These are phyloP conservation scores for Nothobranchius furzeri DNA, from an alignment of 2,113 vertebrate species.

Conservation along the genomic window DNA sequence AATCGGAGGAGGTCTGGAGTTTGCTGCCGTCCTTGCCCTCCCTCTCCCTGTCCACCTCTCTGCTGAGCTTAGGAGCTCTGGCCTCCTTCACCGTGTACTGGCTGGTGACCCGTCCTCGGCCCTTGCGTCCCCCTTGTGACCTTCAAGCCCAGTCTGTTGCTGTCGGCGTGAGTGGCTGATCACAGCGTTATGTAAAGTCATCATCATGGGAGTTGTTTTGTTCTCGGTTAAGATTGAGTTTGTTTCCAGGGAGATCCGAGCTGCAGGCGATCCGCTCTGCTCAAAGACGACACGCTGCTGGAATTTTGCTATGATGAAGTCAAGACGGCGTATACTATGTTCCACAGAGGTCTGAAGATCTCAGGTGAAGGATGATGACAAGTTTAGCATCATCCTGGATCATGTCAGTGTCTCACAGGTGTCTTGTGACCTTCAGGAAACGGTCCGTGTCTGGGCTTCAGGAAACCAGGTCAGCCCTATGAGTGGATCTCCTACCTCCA, in stretches of 20 bases:
- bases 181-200: neutral
- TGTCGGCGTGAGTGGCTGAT: conserved; percentile 64
- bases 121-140: conserved; percentile 76
- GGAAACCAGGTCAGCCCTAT: conserved; percentile 78
- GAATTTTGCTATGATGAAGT: conserved; percentile 82
- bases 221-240: neutral
- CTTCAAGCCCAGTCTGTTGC: conserved; percentile 78
- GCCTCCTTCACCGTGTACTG: conserved; percentile 81
- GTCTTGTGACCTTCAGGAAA: conserved; percentile 58
- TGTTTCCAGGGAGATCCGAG: conserved; percentile 70
- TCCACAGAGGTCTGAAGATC: conserved; percentile 77
- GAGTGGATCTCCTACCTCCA: conserved; percentile 82
- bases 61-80: conserved; percentile 79
- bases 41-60: conserved; percentile 71
- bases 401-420: neutral
- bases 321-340: conserved; percentile 80
- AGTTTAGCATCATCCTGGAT: neutral
- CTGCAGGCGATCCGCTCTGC: conserved; percentile 78
- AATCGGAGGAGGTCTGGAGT: conserved; percentile 66
- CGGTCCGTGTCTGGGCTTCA: conserved; percentile 79
- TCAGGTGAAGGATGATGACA: conserved; percentile 60
- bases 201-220: neutral
- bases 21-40: conserved; percentile 66
- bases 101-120: conserved; percentile 78
- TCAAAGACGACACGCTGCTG: conserved; percentile 74